Evolutionary conservation across 2,888 invertebrate genomes (phyloP), one percentile per base, ranked within the genome.

Genomic region (Aphrophora alni): DNA sequence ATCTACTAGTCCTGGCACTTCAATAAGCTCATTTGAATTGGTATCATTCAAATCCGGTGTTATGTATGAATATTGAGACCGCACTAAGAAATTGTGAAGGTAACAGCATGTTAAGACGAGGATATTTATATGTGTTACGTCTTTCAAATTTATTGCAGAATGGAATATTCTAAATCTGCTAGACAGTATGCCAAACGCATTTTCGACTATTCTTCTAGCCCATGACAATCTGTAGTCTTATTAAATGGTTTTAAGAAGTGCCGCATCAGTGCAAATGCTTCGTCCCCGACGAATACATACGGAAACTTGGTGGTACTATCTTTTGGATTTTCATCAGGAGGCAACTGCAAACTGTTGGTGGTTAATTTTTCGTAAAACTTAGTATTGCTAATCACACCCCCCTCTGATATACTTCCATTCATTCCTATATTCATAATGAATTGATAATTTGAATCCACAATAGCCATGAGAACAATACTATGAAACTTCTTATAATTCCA

Each of bases 401-500:
- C 69, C 4, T 69, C 69, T 14, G 21, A 21, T 21, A 69, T 14
- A 12, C 69, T 69, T 69, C n/a, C n/a, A 14, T 21, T 69, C 26
- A 10, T 17, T 69, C 69, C 69, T 69, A 69, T 26, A 69, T 69
- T 21, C 17, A 21, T 69, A 12, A 69, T 14, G 24, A 69, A 69
- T 26, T 69, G 7, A 17, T 69, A 69, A 69, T 69, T 21, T 17
- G 69, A 14, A 21, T 69, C 69, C 69, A 69, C 69, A 12, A 21
- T 69, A 21, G 69, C 69, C 69, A 69, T 26, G 7, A 69, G 24
- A 69, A 69, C 24, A 69, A 69, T 14, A 33, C 84, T 85, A 75
- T 83, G 84, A 80, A 80, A 83, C n/a, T 69, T 14, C 24, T 69
- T 69, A 26, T 69, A 69, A 17, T 24, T 69, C n/a, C 10, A 69